Percentiles rank a stretch among this genome's conserved stretches.
phyloP scores from a whole-genome alignment of 2,797 vertebrate genomes.

The Cyclura pinguis region DNA sequence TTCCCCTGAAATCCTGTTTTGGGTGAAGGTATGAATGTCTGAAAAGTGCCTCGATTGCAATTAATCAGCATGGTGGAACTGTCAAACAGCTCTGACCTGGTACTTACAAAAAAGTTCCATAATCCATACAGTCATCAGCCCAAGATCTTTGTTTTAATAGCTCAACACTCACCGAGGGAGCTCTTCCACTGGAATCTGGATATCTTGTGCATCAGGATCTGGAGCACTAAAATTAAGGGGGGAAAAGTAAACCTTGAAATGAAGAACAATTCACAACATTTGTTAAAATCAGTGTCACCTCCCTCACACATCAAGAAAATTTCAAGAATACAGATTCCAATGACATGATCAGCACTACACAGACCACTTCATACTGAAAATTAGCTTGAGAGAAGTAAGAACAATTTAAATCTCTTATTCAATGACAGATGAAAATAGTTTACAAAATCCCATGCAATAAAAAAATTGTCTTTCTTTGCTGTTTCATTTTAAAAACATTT shows the following conservation, averaged over 20 bases:
- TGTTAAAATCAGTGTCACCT: not conserved
- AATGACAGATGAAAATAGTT: not conserved
- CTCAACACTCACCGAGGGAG: conserved; percentile 87
- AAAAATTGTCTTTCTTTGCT: not conserved
- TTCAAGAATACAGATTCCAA: conserved; percentile 22
- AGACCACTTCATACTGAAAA: not conserved
- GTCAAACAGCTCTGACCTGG: not conserved
- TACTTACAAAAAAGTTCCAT: not conserved
- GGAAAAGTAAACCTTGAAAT: not conserved
- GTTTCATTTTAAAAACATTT: not conserved
- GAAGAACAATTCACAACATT: not conserved
- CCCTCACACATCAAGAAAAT: not conserved
- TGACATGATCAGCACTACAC: not conserved
- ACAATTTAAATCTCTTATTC: not conserved
- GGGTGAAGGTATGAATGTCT: not conserved
- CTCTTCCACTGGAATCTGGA: conserved; percentile 87
- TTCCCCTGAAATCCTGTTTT: not conserved
- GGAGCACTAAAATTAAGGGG: conserved; percentile 83
- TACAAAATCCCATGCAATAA: not conserved
- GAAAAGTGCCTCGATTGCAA: not conserved
- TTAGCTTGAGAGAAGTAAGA: not conserved
- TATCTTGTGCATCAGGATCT: conserved; percentile 84
- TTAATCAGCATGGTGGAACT: not conserved
- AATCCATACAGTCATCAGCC: not conserved
- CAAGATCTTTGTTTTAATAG: not conserved